Conservation (phyloP, 2,113 vertebrate genomes). For the Athene cunicularia region DNA sequence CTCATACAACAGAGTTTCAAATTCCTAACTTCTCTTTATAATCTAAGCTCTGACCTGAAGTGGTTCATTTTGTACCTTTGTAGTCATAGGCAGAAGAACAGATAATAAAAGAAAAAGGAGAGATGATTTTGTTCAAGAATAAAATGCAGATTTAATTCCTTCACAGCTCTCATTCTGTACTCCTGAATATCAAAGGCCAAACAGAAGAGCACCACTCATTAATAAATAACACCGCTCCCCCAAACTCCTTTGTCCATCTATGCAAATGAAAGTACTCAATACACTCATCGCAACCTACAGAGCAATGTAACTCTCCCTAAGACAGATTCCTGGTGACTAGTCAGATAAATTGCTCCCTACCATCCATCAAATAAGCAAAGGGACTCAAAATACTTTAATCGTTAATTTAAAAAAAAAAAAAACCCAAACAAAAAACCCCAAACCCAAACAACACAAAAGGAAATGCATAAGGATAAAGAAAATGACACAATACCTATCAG, state of each 20-base stretch:
- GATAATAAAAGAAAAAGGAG: background rate
- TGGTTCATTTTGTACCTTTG: background rate
- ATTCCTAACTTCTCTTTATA: background rate
- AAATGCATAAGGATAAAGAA: background rate
- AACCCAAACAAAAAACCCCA: no score
- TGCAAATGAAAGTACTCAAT: background rate
- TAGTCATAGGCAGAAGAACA: background rate
- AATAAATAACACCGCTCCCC: background rate
- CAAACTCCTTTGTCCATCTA: background rate
- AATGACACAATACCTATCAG: background rate
- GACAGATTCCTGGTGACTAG: background rate
- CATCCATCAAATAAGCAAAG: background rate
- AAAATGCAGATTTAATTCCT: background rate
- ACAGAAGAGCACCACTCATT: background rate
- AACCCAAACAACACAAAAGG: no score
- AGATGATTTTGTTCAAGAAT: background rate
- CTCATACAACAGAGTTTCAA: background rate
- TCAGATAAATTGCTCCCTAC: background rate
- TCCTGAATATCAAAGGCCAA: background rate
- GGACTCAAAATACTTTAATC: background rate
- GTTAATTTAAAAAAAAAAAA: background rate
- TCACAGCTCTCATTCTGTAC: background rate
- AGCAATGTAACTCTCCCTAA: background rate
- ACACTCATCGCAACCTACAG: background rate
- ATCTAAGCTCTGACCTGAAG: background rate